These are phyloP conservation scores for Stylophora pistillata DNA, from an alignment of 64 coral and sea anemone genomes.

Conservation along the genomic window DNA sequence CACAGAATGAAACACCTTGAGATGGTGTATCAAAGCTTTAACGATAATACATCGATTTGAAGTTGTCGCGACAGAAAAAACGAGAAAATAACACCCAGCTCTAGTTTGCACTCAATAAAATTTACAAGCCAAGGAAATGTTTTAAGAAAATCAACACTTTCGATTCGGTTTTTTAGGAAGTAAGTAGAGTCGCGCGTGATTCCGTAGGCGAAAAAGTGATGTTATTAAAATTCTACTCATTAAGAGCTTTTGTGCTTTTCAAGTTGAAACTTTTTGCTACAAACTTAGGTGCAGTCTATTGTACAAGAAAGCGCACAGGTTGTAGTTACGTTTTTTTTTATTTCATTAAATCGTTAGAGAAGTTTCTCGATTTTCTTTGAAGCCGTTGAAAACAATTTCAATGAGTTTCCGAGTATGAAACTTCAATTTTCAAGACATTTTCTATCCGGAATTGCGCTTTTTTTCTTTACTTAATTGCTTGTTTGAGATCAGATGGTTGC, in stretches of 20 bases:
- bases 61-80: conserved; percentile 31
- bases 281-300: not conserved
- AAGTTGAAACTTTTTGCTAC: conserved; percentile 59
- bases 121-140: not conserved
- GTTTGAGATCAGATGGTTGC: not conserved
- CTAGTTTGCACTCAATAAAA: not conserved
- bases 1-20: conserved; percentile 38
- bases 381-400: no score
- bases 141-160: not conserved
- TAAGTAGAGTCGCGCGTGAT: not conserved
- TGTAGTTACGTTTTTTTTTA: not conserved
- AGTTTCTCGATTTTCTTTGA: no score
- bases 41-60: conserved; percentile 28
- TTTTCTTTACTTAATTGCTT: not conserved
- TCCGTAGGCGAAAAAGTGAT: not conserved
- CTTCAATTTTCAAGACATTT: conserved; percentile 21
- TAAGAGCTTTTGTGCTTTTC: conserved; percentile 50
- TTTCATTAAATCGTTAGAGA: no score
- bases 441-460: not conserved
- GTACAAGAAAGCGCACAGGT: not conserved
- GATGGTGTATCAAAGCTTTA: conserved; percentile 31
- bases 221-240: conserved; percentile 45
- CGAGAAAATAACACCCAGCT: not conserved
- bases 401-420: not conserved
- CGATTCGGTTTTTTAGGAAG: not conserved